Evolutionary conservation across 1,140 invertebrate species (phyloP), one percentile per base, ranked within the genome.

Genomic region (Calliopsis andreniformis): DNA sequence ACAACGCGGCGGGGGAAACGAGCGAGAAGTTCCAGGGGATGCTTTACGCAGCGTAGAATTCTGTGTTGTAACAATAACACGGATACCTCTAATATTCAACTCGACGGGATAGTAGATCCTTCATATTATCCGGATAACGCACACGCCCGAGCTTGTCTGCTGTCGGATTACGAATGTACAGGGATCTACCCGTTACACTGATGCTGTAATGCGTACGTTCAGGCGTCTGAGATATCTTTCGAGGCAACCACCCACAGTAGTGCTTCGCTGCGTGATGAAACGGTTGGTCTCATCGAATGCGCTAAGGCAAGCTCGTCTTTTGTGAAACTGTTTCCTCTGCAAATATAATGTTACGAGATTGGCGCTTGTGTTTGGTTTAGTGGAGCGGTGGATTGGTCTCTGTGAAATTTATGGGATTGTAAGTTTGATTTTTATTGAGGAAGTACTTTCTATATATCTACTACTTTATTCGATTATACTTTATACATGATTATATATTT

Each of bases 111-210:
- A 67, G 56, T 35, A 43, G 71, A 67, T 67, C 62, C 70, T 23
- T 49, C n/a, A 63, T 45, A 53, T 73, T 43, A 56, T 66, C 61
- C 71, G 62, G 20, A 56, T 47, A 67, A 75, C 62, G 42, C 20
- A 39, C 71, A 42, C 32, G 30, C 18, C 35, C 45, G 39, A 62
- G 28, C 28, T 20, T 75, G 71, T 56, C 51, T 67, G 71, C 18
- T 23, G 3, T 14, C 14, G 71, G 63, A 75, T 75, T 75, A 75
- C 71, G 51, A 67, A 67, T 56, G 62, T 75, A 67, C 28, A 67
- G 20, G 14, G 20, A 35, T 18, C 20, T 23, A 5, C 23, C 2
- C 7, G 25, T 51, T 69, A 56, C 55, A 76, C 49, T 51, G 64
- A 69, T 69, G 51, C 69, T 61, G 28, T 76, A 69, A 69, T 69